Base-by-base conservation (phyloP, 1,140 invertebrate genomes). In the Drosophila albomicans region DNA sequence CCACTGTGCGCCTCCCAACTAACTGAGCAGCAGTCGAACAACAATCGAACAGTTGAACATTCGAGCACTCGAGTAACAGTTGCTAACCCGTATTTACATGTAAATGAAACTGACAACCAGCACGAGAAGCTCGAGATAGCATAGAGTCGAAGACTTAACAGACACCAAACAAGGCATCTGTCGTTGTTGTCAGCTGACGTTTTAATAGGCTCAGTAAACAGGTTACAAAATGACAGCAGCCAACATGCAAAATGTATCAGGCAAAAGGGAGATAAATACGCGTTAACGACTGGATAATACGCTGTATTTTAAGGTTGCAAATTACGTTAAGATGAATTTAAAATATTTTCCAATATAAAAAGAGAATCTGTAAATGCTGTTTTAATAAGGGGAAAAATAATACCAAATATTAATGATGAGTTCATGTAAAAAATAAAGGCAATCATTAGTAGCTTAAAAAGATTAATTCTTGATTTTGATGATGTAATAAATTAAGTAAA, bases 171-270 rank as follows among this genome's bases (percentile, higher is more conserved):
- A 41, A 41, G 35, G 49, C 71, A 63, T 58, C 52, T 70, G 72
- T 52, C 54, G 25, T 62, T 65, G 66, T 69, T 48, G 69, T 32
- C 69, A 65, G 65, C 76, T 79, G 80, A 67, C 72, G 78, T 74
- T 87, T 80, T 88, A 88, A 87, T 88, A 74, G 84, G 43, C 25
- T 2, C 20, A 79, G 75, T 79, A 82, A 88, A 88, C 84, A 67
- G 76, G 45, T 81, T 52, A 66, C 64, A 41, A 67, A 75, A 79
- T 56, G 66, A 56, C 45, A 71, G 51, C 11, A 20, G 41, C 61
- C 64, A 58, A 6, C 13, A 57, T 13, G 38, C 41, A 52, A 52
- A 52, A 30, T 52, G 16, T 15, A n/a, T 16, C 11, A 20, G 41
- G 1, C 13, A 6, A 52, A 52, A 5, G 0, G 1, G 11, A 2